phyloP scores from a whole-genome alignment of 2,113 vertebrate genomes.

The Rhynchomys soricoides region DNA sequence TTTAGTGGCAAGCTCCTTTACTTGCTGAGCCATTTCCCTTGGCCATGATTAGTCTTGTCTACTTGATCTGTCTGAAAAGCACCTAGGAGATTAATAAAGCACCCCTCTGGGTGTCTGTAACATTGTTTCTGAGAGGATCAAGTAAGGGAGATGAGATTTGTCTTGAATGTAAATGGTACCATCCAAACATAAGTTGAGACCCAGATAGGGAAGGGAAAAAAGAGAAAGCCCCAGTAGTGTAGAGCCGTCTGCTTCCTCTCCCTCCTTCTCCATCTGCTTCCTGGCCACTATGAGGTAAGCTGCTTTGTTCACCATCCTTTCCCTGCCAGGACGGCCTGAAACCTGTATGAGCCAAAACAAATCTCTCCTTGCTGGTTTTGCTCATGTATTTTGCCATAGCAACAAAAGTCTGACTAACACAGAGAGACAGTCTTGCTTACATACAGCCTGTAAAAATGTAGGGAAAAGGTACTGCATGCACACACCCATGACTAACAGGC shows the following conservation, averaged over 20 bases:
- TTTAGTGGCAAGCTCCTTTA: neutral
- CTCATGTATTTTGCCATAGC: neutral
- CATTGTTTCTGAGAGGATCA: neutral
- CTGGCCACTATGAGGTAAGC: neutral
- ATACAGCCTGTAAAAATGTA: constrained; percentile 12
- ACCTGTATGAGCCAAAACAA: neutral
- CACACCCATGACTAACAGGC: neutral
- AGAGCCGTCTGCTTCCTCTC: too few species aligned
- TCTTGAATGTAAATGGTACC: neutral
- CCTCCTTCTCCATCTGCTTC: neutral
- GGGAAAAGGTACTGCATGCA: neutral
- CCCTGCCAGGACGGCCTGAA: neutral
- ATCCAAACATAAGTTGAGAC: neutral
- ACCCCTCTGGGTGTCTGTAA: neutral
- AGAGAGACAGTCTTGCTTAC: neutral
- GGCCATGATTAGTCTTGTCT: neutral
- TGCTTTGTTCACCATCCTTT: neutral
- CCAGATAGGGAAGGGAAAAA: neutral
- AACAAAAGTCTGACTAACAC: neutral
- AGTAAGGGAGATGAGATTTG: neutral
- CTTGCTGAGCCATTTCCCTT: neutral
- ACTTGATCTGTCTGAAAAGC: neutral
- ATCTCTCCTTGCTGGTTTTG: neutral
- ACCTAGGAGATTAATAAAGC: neutral
- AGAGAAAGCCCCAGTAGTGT: neutral